A percentile compares a stretch with the other conserved stretches of the same genome.
phyloP scores from a whole-genome alignment of 2,797 vertebrate species.

The Nannoperca obscura region DNA sequence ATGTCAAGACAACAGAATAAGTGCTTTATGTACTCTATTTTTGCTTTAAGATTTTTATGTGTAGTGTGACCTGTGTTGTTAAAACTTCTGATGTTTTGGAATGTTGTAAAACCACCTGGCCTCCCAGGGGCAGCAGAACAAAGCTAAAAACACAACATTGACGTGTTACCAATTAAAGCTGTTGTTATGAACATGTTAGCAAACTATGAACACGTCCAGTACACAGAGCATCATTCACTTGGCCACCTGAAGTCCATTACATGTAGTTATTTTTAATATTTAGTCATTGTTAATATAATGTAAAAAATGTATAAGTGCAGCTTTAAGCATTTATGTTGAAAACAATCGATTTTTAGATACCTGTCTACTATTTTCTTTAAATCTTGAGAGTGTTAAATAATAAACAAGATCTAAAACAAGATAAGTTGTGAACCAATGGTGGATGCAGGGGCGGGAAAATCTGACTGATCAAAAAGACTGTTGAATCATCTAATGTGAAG shows the following conservation, averaged over 20 bases:
- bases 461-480: neutral
- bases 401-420: too few species aligned
- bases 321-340: neutral
- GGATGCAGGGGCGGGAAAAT: neutral
- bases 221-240: neutral
- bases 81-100: neutral
- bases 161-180: neutral
- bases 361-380: neutral
- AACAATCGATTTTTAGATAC: neutral
- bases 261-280: neutral
- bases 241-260: neutral
- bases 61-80: neutral
- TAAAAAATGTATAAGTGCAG: neutral
- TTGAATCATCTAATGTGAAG: conserved; percentile 28
- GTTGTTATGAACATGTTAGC: neutral
- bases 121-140: neutral
- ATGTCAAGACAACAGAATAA: neutral
- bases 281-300: neutral
- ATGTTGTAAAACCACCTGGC: neutral
- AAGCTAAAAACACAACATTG: neutral
- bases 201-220: neutral
- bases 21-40: neutral
- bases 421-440: neutral
- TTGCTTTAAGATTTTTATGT: neutral
- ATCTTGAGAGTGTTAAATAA: too few species aligned